Percentiles rank a stretch among this genome's conserved stretches.
Conservation (phyloP, 1,140 invertebrate genomes). For the Lysiphlebus fabarum region DNA sequence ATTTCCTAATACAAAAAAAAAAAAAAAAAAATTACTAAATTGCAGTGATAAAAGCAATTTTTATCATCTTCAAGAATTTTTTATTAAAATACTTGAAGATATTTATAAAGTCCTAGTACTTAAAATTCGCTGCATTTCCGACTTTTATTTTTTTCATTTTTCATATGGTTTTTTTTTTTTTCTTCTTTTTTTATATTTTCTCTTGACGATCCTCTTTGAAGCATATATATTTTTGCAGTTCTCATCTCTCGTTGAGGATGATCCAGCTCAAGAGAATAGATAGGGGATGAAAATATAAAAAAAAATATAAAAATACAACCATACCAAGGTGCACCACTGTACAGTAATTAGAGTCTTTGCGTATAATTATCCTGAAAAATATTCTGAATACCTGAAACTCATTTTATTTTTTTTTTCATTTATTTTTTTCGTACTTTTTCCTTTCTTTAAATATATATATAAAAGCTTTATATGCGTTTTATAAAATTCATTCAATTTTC, state of each 20-base stretch:
- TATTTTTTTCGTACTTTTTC: background rate
- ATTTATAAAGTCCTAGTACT: too few relatives aligned
- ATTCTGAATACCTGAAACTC: slow-evolving; percentile 14
- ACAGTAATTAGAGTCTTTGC: slow-evolving; percentile 38
- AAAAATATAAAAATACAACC: slow-evolving; percentile 1
- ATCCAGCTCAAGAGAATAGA: background rate
- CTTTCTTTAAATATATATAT: background rate
- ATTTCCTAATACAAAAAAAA: too few relatives aligned
- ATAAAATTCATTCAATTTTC: too few relatives aligned
- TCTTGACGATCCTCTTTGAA: background rate
- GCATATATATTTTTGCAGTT: slow-evolving; percentile 1
- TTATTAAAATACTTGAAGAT: too few relatives aligned
- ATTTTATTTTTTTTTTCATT: background rate
- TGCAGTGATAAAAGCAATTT: too few relatives aligned
- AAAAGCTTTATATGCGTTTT: background rate
- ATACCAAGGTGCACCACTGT: slow-evolving; percentile 22
- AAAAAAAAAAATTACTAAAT: too few relatives aligned
- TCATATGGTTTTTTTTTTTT: background rate
- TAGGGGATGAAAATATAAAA: background rate
- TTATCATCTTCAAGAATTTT: too few relatives aligned
- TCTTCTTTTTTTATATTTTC: background rate
- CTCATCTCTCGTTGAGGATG: background rate
- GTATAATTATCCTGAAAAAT: slow-evolving; percentile 40
- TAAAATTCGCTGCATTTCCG: too few relatives aligned
- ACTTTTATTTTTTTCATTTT: too few relatives aligned